Evolutionary conservation across 2,888 invertebrate genomes (phyloP).

Genomic region (Podabrus alpinus): DNA sequence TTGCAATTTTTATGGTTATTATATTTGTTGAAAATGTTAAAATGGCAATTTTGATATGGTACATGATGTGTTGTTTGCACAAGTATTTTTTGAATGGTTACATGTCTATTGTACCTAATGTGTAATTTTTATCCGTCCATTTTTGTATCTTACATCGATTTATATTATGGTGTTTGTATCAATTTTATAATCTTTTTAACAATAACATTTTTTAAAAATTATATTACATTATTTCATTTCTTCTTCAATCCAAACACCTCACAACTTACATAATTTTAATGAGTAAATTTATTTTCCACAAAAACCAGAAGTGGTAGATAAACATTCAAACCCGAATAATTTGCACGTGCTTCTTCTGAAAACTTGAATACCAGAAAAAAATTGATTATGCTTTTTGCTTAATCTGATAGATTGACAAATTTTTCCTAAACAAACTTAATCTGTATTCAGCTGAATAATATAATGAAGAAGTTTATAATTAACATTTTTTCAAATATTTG

Average conservation of each 20-base stretch:
- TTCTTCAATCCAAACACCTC: too few species aligned
- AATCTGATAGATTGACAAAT: too few species aligned
- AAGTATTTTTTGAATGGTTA: background rate
- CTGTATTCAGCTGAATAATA: too few species aligned
- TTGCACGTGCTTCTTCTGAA: conserved; percentile 20
- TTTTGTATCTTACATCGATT: background rate
- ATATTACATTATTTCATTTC: background rate
- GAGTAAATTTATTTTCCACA: too few species aligned
- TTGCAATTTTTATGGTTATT: background rate
- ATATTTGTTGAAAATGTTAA: background rate
- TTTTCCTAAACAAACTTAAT: too few species aligned
- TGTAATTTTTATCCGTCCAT: background rate
- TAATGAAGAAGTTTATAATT: too few species aligned
- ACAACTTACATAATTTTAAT: too few species aligned
- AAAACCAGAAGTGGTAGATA: too few species aligned
- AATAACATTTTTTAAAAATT: background rate
- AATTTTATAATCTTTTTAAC: background rate
- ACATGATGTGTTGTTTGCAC: background rate
- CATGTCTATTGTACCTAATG: background rate
- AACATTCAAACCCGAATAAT: conserved; percentile 23
- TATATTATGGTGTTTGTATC: background rate
- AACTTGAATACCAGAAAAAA: conserved; percentile 7
- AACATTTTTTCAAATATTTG: too few species aligned
- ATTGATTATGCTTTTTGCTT: conserved; percentile 16
- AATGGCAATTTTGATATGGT: background rate